Evolutionary conservation across 2,113 vertebrate genomes (phyloP), one percentile per base, ranked within the genome.

Genomic region (Pangasianodon gigas): DNA sequence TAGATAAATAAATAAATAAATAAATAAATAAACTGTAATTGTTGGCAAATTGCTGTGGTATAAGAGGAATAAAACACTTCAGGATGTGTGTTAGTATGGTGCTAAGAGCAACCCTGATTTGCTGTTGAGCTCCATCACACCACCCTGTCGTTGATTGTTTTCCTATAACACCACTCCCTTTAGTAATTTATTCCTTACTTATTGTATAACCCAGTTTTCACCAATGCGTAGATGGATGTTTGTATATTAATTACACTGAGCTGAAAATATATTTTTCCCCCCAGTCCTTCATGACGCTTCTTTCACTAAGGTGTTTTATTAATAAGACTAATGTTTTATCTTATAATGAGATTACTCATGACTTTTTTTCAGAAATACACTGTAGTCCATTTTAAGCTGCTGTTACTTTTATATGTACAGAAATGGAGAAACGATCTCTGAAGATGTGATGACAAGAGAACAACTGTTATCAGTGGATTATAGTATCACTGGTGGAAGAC

Each of bases 391-490:
- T 77, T 87, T 87, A 85, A 89, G 89, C 21, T 82, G 62, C 62
- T 56, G 18, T 56, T 81, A 60, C 54, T 80, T 92, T 88, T 81
- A 13, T 90, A 87, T 52, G 24, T 88, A 80, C 91, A 93, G 94
- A 94, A 94, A 92, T 93, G 92, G 93, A 95, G 93, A 92, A 93
- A 93, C 92, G 93, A 89, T 92, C 91, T 92, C 89, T 94, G 92
- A 94, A 93, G 90, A 85, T 83, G 91, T 74, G 83, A 83, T 85
- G 88, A 14, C 4, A 88, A 84, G 81, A 93, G 84, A 88, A 90
- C 69, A 65, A 90, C 88, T 90, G 91, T 91, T 93, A 11, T 89
- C 52, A 75, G 77, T 91, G 54, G 86, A 58, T 74, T 86, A 60
- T n/a, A 74, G 46, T 19, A 0, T 77, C 52, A 14, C 11, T 26